Evolutionary conservation across 2,888 invertebrate species (phyloP), one percentile per base, ranked within the genome.

Genomic region (Euphydryas editha): DNA sequence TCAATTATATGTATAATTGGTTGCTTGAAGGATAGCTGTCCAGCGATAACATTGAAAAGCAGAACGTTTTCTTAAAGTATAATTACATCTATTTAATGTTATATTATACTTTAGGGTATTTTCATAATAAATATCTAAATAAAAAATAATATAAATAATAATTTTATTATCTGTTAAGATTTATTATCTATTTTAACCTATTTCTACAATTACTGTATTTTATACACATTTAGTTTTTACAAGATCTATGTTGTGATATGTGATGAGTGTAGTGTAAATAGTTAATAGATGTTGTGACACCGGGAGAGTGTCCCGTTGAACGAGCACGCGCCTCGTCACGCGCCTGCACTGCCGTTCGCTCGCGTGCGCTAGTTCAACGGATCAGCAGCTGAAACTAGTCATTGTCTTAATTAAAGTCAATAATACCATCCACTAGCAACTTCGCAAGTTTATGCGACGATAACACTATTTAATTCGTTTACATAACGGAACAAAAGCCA

Each of bases 331-430:
- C 49, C 30, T 51, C 57, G 39, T 39, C 42, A 20, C 42, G 57
- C 36, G 51, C 51, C 44, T 20, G 51, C 42, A 42, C 51, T 30
- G 58, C 24, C 30, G 46, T 20, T n/a, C 56, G 75, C 73, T 88
- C 86, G 89, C 89, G 89, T 88, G 90, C 84, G 79, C 71, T 73
- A 71, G 75, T 72, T 75, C 89, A 90, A 90, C 89, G 89, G 87
- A 77, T 75, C 71, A 76, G 87, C 92, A 91, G 90, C 91, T 91
- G 91, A 90, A 84, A 80, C 81, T 76, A 67, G 67, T 72, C 67
- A 66, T 81, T 85, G 79, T 77, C 83, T 84, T 87, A 90, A 90
- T 90, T 90, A 86, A 85, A 83, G 79, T 71, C 78, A 77, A 78
- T 82, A 82, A 81, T 74, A 68, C 70, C 73, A 64, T 67, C 55